Conservation (phyloP, 2,797 vertebrate species). For the Myoxocephalus aenaeus region DNA sequence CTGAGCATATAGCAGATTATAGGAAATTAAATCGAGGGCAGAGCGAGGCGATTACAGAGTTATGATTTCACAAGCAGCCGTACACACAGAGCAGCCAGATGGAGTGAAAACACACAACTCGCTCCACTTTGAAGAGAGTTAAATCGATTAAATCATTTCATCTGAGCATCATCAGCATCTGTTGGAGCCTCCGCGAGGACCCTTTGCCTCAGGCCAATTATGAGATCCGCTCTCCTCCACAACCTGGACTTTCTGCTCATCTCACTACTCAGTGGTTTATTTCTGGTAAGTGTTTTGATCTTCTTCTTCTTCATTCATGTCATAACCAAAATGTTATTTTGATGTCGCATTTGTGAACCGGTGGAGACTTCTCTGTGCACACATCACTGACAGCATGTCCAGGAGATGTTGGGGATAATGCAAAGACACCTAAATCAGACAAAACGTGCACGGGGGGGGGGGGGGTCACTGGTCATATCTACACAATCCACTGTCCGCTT, state of each 20-base stretch:
- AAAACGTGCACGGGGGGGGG: neutral
- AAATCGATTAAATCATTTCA: slow-evolving; percentile 70
- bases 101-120: slow-evolving; percentile 68
- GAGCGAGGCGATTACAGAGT: slow-evolving; percentile 77
- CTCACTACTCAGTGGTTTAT: slow-evolving; percentile 87
- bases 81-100: slow-evolving; percentile 73
- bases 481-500: neutral
- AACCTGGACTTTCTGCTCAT: slow-evolving; percentile 90
- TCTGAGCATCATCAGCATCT: slow-evolving; percentile 66
- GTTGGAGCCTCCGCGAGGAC: slow-evolving; percentile 64
- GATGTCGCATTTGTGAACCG: slow-evolving; percentile 3
- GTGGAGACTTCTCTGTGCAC: slow-evolving; percentile 12
- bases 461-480: neutral
- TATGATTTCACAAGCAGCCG: slow-evolving; percentile 77
- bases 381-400: slow-evolving; percentile 24
- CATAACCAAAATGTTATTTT: neutral
- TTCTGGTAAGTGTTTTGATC: slow-evolving; percentile 88
- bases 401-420: neutral
- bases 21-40: slow-evolving; percentile 75
- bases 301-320: neutral
- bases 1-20: slow-evolving; percentile 74
- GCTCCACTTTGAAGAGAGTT: slow-evolving; percentile 72
- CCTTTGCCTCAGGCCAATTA: slow-evolving; percentile 81
- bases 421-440: neutral
- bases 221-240: slow-evolving; percentile 90